Conservation (phyloP, 2,113 vertebrate species). For the Globicephala melas region DNA sequence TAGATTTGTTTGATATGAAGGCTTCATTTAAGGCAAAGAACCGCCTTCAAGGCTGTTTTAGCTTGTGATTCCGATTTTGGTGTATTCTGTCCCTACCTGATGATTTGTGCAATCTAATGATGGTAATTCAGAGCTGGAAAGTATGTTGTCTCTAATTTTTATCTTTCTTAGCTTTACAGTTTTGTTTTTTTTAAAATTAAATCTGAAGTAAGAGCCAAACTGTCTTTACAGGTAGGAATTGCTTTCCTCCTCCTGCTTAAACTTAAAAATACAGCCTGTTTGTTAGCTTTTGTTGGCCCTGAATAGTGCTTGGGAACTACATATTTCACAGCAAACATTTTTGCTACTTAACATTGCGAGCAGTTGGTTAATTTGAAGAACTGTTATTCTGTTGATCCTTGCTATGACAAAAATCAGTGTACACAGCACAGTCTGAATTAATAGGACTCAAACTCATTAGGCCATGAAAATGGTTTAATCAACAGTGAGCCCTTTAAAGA, state of each 20-base stretch:
- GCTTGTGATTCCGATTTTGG: conserved; percentile 63
- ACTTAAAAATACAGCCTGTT: conserved; percentile 50
- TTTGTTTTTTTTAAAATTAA: background rate
- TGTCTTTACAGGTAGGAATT: conserved; percentile 46
- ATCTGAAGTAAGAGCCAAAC: conserved; percentile 37
- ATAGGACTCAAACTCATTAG: conserved; percentile 74
- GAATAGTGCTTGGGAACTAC: conserved; percentile 25
- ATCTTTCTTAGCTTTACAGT: conserved; percentile 48
- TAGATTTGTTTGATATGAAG: conserved; percentile 71
- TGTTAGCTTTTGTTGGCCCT: conserved; percentile 35
- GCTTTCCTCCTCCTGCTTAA: conserved; percentile 37
- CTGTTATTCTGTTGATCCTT: conserved; percentile 73
- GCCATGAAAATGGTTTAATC: conserved; percentile 78
- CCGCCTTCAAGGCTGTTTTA: conserved; percentile 33
- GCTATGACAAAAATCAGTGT: conserved; percentile 76
- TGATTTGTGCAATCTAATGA: conserved; percentile 61
- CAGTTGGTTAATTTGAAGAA: conserved; percentile 79
- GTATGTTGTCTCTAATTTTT: conserved; percentile 65
- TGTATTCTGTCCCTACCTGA: conserved; percentile 39
- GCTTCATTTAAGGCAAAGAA: conserved; percentile 54
- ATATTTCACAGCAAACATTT: conserved; percentile 64
- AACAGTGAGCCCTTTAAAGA: conserved; percentile 68
- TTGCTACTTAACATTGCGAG: conserved; percentile 69
- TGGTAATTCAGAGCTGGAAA: conserved; percentile 65
- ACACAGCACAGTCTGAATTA: conserved; percentile 72